Base-by-base conservation (phyloP, 2,113 vertebrate species). In the Puntigrus tetrazona region DNA sequence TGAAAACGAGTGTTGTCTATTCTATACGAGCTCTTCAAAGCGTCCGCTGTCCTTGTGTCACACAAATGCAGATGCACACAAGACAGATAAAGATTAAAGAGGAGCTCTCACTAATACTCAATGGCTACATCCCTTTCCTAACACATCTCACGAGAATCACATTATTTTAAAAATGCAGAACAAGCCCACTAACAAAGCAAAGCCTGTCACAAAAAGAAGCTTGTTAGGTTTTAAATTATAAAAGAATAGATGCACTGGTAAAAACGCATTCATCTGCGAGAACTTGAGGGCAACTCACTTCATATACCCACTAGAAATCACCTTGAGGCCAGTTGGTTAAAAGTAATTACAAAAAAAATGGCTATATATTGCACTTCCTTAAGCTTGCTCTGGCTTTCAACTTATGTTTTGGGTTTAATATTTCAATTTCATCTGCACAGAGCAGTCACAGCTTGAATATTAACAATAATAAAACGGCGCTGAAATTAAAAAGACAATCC, bases 1-100 rank as follows among this genome's bases (percentile, higher is more conserved):
- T 65, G 41, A 81, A 67, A 41, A 84, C 92, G 92, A 93, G 92
- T 92, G 88, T 92, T 90, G 92, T 94, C 92, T 94, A 93, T 94
- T 94, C 89, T 92, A 79, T 87, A 80, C 85, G 91, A 90, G 91
- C 90, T 87, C 83, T 91, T 92, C 91, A 92, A 92, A 92, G 91
- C 7, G 7, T 25, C 88, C 87, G 75, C 50, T 72, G 36, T 41
- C 22, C 69, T 72, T 43, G 38, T 67, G 38, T 34, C 77, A 77
- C 85, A 79, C 75, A 89, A 89, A 90, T 85, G 87, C 90, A 89
- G 82, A 86, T 77, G 89, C 88, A 78, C 86, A 82, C n/a, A 31
- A 86, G 45, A 87, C 84, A 87, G 86, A 90, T 86, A 90, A 52
- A 63, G 59, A 74, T 31, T 80, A 63, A 34, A 72, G 74, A 61